phyloP scores from a whole-genome alignment of 1,140 invertebrate species.

The Caerostris darwini region DNA sequence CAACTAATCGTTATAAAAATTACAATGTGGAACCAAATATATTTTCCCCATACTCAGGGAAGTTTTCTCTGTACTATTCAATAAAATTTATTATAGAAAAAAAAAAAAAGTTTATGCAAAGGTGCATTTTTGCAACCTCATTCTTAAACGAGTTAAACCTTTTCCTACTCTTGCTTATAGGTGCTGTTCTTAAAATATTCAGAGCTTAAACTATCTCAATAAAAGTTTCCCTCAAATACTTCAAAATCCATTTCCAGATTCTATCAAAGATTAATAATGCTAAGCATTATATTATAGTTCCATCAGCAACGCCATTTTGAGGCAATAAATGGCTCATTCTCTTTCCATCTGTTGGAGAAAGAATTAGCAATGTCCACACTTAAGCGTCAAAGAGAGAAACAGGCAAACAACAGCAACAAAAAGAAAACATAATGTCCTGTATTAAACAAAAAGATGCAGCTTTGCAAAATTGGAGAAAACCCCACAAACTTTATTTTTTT shows the following conservation, averaged over 20 bases:
- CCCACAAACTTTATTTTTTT: neutral
- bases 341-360: neutral
- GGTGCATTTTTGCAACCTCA: too few relatives aligned
- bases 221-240: neutral
- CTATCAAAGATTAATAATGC: neutral
- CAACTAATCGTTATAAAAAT: too few relatives aligned
- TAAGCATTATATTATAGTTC: neutral
- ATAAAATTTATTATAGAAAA: too few relatives aligned
- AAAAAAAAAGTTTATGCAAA: too few relatives aligned
- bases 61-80: too few relatives aligned
- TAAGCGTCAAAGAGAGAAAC: neutral
- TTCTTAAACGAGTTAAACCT: too few relatives aligned
- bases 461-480: neutral
- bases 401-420: neutral
- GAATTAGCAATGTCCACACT: neutral
- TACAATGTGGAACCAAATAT: too few relatives aligned
- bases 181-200: too few relatives aligned
- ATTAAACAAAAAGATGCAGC: conserved; percentile 6
- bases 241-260: neutral
- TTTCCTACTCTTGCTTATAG: too few relatives aligned
- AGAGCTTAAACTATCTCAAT: too few relatives aligned
- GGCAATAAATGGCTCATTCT: neutral
- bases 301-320: neutral
- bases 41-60: too few relatives aligned
- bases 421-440: neutral